Evolutionary conservation across 2,888 invertebrate genomes (phyloP).

Genomic region (Stenichneumon culpator): DNA sequence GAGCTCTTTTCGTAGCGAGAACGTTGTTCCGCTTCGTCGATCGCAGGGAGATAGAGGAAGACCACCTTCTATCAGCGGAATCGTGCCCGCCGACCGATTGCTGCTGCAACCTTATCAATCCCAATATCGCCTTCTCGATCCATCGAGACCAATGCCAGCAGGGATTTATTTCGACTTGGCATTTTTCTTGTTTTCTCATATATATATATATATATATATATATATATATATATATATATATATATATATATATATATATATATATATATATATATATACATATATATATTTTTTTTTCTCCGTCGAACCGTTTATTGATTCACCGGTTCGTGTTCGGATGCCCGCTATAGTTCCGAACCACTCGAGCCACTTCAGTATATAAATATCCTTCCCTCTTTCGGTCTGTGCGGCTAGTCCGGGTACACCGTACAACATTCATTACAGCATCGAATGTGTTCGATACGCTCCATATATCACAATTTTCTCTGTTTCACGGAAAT

Average conservation of each 20-base stretch:
- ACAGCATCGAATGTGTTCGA: slow-evolving; percentile 37
- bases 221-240: not conserved
- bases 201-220: not conserved
- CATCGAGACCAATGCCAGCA: slow-evolving; percentile 18
- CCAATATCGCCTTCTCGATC: slow-evolving; percentile 32
- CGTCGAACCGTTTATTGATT: slow-evolving; percentile 17
- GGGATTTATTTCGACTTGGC: slow-evolving; percentile 11
- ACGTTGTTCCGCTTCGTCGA: slow-evolving; percentile 62
- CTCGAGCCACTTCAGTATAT: slow-evolving; percentile 69
- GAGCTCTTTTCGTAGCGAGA: slow-evolving; percentile 39
- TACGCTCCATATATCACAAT: not conserved
- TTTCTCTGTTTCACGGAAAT: too few relatives aligned
- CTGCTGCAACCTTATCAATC: slow-evolving; percentile 56
- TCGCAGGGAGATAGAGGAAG: slow-evolving; percentile 53
- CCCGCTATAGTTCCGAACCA: slow-evolving; percentile 51
- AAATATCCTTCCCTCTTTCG: slow-evolving; percentile 63
- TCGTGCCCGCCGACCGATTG: slow-evolving; percentile 55
- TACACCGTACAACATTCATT: slow-evolving; percentile 59
- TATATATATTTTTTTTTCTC: not conserved
- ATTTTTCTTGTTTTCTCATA: not conserved
- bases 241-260: not conserved
- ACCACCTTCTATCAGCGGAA: slow-evolving; percentile 40
- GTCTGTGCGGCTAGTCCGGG: slow-evolving; percentile 60
- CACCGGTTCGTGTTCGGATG: not conserved
- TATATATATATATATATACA: not conserved